phyloP scores from a whole-genome alignment of 2,797 vertebrate genomes.

The Pantherophis vulpinus region DNA sequence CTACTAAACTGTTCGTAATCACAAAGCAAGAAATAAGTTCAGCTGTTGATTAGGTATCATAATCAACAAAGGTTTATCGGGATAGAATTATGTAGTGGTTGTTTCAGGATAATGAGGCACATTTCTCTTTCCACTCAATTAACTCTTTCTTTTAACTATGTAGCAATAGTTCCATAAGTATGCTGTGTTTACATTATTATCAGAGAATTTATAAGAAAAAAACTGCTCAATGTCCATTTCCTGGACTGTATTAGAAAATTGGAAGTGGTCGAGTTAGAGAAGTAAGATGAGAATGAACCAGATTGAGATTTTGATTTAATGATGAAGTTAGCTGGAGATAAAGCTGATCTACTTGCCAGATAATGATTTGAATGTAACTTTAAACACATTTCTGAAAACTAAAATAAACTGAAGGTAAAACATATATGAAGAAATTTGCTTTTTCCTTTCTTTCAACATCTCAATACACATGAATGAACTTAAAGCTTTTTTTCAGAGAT shows the following conservation, averaged over 20 bases:
- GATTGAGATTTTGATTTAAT: neutral
- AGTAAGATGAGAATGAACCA: neutral
- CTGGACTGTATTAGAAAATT: neutral
- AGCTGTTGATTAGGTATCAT: neutral
- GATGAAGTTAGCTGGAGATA: neutral
- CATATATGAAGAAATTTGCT: neutral
- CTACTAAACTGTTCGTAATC: neutral
- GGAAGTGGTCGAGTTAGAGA: neutral
- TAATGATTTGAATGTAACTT: neutral
- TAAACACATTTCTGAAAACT: neutral
- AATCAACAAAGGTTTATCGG: neutral
- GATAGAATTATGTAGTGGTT: neutral
- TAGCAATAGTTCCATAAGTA: neutral
- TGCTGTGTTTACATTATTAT: neutral
- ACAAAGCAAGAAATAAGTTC: neutral
- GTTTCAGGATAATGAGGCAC: neutral
- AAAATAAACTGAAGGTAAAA: neutral
- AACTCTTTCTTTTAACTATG: neutral
- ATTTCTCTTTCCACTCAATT: neutral
- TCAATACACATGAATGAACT: neutral
- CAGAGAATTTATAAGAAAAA: neutral
- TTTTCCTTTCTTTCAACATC: neutral
- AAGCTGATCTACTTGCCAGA: neutral
- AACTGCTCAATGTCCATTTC: neutral
- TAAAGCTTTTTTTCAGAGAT: neutral